phyloP scores from a whole-genome alignment of 2,797 vertebrate species.

The Lepilemur ruficaudatus region DNA sequence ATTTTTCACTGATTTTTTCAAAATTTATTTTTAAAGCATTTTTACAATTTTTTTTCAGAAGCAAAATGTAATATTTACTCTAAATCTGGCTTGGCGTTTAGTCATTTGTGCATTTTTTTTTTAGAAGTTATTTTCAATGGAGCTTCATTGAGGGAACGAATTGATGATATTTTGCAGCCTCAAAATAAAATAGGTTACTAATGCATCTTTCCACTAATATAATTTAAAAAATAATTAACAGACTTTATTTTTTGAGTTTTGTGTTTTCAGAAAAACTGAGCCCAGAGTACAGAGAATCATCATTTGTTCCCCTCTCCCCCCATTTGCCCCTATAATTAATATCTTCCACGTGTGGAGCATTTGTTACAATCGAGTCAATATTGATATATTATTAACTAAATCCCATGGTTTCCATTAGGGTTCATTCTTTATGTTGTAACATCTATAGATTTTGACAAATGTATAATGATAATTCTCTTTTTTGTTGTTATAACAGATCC shows the following conservation, averaged over 20 bases:
- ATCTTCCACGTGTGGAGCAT: neutral
- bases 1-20: neutral
- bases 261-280: neutral
- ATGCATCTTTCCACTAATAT: neutral
- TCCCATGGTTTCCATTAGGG: neutral
- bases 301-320: fast-evolving
- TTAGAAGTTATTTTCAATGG: neutral
- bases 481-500: neutral
- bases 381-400: neutral
- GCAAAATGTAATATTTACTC: neutral
- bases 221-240: neutral
- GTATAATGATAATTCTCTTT: neutral
- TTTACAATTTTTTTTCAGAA: neutral
- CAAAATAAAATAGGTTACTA: neutral
- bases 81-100: neutral
- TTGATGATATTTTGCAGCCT: neutral
- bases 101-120: neutral
- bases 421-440: neutral
- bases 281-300: neutral
- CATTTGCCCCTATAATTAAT: neutral
- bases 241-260: neutral
- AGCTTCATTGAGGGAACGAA: neutral
- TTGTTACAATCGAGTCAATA: neutral
- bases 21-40: neutral
- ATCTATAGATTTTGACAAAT: neutral